Percentiles rank a stretch among this genome's conserved stretches.
phyloP scores from a whole-genome alignment of 1,140 invertebrate genomes.

The Drepana arcuata region DNA sequence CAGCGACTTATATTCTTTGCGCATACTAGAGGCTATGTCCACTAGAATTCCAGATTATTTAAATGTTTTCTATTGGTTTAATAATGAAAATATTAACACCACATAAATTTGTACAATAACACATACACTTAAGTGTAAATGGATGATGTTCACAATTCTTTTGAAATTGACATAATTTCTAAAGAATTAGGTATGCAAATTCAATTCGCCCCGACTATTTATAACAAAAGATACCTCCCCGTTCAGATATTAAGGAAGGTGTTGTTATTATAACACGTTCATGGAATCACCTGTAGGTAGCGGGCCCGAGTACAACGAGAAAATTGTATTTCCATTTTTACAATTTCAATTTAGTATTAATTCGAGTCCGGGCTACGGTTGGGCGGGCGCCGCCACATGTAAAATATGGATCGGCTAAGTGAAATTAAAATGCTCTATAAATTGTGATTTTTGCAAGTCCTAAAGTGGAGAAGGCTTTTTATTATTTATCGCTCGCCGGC shows the following conservation, averaged over 20 bases:
- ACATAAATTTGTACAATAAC: no score
- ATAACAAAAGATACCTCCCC: no score
- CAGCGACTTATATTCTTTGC: no score
- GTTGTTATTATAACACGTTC: slow-evolving; percentile 56
- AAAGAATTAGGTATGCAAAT: no score
- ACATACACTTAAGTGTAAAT: no score
- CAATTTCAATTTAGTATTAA: slow-evolving; percentile 73
- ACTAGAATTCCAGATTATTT: no score
- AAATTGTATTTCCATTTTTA: slow-evolving; percentile 72
- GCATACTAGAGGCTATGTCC: no score
- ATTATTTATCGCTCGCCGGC: slow-evolving; percentile 64
- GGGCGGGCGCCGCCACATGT: slow-evolving; percentile 65
- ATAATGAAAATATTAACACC: no score
- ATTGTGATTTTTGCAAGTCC: slow-evolving; percentile 72
- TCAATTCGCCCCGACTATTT: no score
- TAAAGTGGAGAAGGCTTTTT: slow-evolving; percentile 70
- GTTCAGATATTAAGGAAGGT: slow-evolving; percentile 33
- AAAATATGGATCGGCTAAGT: slow-evolving; percentile 72
- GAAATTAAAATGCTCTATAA: slow-evolving; percentile 72
- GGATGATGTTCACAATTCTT: no score
- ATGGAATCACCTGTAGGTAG: slow-evolving; percentile 49
- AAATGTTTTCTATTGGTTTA: no score
- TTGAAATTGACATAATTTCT: no score
- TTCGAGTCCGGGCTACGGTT: slow-evolving; percentile 55
- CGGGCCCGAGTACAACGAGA: slow-evolving; percentile 49